Evolutionary conservation across 2,797 vertebrate species (phyloP), one percentile per base, ranked within the genome.

Genomic region (Sebastes hopkinsi): DNA sequence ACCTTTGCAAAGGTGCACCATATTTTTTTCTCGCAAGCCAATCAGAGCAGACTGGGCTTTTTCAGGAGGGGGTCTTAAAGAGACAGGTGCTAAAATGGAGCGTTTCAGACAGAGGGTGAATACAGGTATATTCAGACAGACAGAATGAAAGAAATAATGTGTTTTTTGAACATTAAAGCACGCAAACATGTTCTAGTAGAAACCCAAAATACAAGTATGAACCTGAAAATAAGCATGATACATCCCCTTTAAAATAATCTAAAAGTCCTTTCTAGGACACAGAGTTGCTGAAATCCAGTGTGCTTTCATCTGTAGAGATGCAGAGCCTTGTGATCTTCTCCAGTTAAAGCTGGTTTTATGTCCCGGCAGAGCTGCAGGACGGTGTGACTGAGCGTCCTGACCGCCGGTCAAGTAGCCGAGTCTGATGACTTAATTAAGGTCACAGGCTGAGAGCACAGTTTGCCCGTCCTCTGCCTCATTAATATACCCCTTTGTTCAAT

Each of bases 381-480:
- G 67, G 67, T 76, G 83, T 70, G 75, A 86, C 77, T 25, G 69
- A 90, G 85, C 79, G 71, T 76, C 75, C 81, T 91, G 92, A 94
- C 93, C 91, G 46, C 61, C 27, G 92, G 93, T 95, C 93, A 95
- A 95, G 91, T 93, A 93, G 90, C 91, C 67, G 72, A n/a, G 92
- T 92, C 94, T 95, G 94, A 93, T 88, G 95, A 95, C 86, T 96
- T 96, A 95, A 96, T 95, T 88, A 92, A 90, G 95, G 94, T 95
- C 95, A 95, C 46, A 81, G 75, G 75, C 77, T 80, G 80, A 85
- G 87, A 77, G 79, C 88, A 77, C 75, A 67, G 74, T 88, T 86
- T 90, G 81, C 78, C 67, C 82, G 12, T 85, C 85, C 34, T 83
- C 69, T 73, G 52, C 62, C 83, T 90, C 82, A 93, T 94, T 91